Evolutionary conservation across 2,113 vertebrate genomes (phyloP), one percentile per base, ranked within the genome.

Genomic region (Labeo rohita): DNA sequence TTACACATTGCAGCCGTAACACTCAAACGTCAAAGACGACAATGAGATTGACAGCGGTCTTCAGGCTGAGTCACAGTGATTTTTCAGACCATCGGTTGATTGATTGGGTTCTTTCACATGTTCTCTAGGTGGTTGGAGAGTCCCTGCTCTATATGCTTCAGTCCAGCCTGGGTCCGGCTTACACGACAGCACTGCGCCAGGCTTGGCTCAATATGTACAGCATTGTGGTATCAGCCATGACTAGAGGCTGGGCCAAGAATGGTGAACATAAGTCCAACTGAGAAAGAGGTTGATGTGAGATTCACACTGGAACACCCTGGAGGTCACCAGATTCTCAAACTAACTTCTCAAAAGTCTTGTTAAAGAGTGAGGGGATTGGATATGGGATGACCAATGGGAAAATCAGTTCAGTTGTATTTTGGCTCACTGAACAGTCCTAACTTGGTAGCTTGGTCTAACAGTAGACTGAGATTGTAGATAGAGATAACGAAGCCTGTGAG

Each of bases 121-220:
- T 87, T 89, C 36, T 15, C 36, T 92, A 99, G 98, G 88, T 95
- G 18, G 97, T 98, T 0, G 97, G 98, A 0, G 97, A 98, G 91
- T 96, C 97, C 72, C 93, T 99, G 88, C 95, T 98, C 82, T 98
- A 96, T 92, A 98, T 98, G 96, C 93, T 98, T 93, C 97, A 98
- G 93, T 94, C 94, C 90, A 96, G 96, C 88, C 94, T 98, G 84
- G 97, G 97, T 13, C 90, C 95, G 1, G 93, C 94, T 85, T 98
- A 98, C 94, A 97, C 96, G 0, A 92, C 95, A 0, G 93, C 96
- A 0, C 79, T 94, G 68, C 93, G 88, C 75, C 96, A 97, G 54
- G 97, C 97, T 89, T 99, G 98, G 98, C 96, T 95, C 91, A 95
- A 93, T 91, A 96, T 99, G 93, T 99, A 97, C 15, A 87, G 86